These are phyloP conservation scores for Gavia stellata DNA, from an alignment of 2,113 vertebrate species.

Conservation along the genomic window DNA sequence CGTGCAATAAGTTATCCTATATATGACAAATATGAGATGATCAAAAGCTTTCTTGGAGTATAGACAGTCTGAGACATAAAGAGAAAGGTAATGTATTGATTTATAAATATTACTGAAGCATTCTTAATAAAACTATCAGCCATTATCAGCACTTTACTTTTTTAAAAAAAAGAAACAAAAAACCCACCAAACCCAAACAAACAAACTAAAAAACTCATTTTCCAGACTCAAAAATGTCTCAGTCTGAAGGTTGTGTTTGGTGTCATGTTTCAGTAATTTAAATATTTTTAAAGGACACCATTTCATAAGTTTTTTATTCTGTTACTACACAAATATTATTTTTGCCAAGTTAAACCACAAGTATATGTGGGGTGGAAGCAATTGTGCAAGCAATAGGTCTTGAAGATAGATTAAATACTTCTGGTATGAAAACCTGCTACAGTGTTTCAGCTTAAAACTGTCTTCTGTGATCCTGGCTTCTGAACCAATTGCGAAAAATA, in stretches of 20 bases:
- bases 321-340: background rate
- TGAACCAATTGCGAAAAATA: background rate
- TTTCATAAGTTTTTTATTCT: background rate
- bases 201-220: background rate
- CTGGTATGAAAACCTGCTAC: background rate
- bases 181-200: background rate
- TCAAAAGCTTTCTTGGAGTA: constrained; percentile 3
- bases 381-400: background rate
- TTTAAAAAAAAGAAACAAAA: background rate
- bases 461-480: background rate
- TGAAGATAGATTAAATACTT: background rate
- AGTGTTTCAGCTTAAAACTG: background rate
- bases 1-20: background rate
- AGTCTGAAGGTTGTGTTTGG: background rate
- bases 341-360: background rate
- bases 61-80: background rate
- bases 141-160: background rate
- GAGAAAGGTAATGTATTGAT: background rate
- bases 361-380: background rate
- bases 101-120: background rate
- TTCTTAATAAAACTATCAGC: background rate
- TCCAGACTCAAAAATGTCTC: background rate
- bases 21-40: background rate
- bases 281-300: background rate
- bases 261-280: background rate